A percentile compares a stretch with the other conserved stretches of the same genome.
These are phyloP conservation scores for Amniataba percoides DNA, from an alignment of 2,797 vertebrate genomes.

Conservation along the genomic window DNA sequence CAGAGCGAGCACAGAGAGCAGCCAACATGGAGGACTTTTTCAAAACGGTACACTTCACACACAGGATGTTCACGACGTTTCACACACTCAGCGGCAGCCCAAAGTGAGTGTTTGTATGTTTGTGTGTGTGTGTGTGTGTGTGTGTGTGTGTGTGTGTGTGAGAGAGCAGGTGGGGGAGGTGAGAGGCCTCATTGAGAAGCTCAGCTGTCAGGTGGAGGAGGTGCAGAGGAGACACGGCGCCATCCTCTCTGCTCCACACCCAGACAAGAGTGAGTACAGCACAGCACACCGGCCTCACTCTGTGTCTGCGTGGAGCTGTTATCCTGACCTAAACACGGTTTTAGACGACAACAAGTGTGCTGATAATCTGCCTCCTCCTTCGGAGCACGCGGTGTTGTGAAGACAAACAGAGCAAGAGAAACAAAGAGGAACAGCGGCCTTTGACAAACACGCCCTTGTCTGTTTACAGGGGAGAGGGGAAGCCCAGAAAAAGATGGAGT, in stretches of 20 bases:
- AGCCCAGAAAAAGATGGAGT: background rate
- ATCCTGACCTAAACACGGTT: background rate
- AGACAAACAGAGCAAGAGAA: constrained; percentile 25
- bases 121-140: constrained; percentile 13
- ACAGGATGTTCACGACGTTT: background rate
- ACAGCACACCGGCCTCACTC: background rate
- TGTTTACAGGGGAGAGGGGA: background rate
- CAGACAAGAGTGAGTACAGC: constrained; percentile 87
- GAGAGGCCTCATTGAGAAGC: constrained; percentile 84
- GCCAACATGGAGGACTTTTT: constrained; percentile 91
- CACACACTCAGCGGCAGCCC: background rate
- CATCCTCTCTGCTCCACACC: constrained; percentile 88
- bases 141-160: constrained; percentile 18
- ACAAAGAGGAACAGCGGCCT: constrained; percentile 3
- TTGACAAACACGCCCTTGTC: constrained; percentile 44
- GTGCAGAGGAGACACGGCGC: constrained; percentile 88
- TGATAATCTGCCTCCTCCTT: constrained; percentile 8
- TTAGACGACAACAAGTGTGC: background rate
- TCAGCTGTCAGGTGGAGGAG: constrained; percentile 87
- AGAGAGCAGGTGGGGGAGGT: constrained; percentile 89
- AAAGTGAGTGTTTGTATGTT: background rate
- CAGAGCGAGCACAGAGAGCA: constrained; percentile 76
- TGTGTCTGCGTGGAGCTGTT: background rate
- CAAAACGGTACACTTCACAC: constrained; percentile 82
- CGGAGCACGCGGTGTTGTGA: background rate